Conservation (phyloP, 2,888 invertebrate genomes). For the Cerastis leucographa region DNA sequence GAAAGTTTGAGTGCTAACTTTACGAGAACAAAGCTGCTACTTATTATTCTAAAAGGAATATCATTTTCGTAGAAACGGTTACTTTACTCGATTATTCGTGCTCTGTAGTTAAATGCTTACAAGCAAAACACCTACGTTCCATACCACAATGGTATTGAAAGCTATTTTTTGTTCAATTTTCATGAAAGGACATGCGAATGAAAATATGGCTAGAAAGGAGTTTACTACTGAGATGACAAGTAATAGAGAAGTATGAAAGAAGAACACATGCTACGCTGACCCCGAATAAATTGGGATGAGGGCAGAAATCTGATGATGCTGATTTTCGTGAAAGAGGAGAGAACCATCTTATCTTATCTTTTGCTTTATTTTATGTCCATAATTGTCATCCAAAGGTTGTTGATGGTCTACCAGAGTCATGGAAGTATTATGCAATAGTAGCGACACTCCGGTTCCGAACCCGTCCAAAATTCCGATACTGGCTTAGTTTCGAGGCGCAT, state of each 20-base stretch:
- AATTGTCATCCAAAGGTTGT: no score
- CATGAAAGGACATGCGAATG: not conserved
- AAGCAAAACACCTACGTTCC: conserved; percentile 3
- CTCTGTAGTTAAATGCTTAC: conserved; percentile 21
- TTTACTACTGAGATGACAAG: not conserved
- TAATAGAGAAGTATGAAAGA: not conserved
- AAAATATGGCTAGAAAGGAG: not conserved
- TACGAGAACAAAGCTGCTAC: conserved; percentile 41
- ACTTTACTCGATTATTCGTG: conserved; percentile 38
- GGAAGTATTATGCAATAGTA: not conserved
- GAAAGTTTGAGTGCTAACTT: conserved; percentile 46
- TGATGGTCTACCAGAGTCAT: not conserved
- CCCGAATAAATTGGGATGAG: not conserved
- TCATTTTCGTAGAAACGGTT: conserved; percentile 39
- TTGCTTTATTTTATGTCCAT: no score
- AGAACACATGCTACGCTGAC: not conserved
- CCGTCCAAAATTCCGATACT: not conserved
- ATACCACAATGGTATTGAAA: not conserved
- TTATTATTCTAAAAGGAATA: conserved; percentile 48
- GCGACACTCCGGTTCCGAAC: not conserved
- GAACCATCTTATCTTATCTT: not conserved
- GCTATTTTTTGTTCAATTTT: not conserved
- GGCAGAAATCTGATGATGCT: not conserved
- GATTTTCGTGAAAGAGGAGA: not conserved
- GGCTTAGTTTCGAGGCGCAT: not conserved